Base-by-base conservation (phyloP, 2,888 invertebrate genomes). In the Phortica magna region DNA sequence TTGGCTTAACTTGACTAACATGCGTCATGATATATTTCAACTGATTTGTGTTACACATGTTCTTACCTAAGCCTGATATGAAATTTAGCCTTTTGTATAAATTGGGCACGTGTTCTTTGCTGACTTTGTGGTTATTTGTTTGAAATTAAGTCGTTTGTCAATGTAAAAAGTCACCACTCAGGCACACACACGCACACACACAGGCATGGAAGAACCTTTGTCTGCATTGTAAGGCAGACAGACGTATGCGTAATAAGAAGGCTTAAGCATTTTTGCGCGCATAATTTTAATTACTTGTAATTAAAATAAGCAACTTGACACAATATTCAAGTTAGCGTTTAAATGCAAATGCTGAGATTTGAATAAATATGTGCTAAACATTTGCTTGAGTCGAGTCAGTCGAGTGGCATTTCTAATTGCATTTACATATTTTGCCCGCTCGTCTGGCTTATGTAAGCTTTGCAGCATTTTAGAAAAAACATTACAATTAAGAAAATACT, bases 91-190 rank as follows among this genome's bases (percentile, higher is more conserved):
- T 31, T 31, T 31, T 31, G 31, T 31, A 31, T 31, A 31, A 31
- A 31, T 31, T 31, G 31, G n/a, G n/a, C 57, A 59, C 59, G 59
- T 59, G 59, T 59, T 14, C 22, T 19, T 0, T 59, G 7, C 22
- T 39, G 67, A 42, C 17, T 42, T 43, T 43, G 19, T 68, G 68
- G 68, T 14, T n/a, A 68, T 68, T 48, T 68, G 17, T 48, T 48
- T 43, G 1, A 43, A 68, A 68, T 68, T 19, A 48, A 68, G n/a
- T 68, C 68, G 43, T 68, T 68, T 68, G 68, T 68, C 68, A 68
- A 68, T 43, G 17, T 55, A 31, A 31, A 31, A 31, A 31, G 31
- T 31, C 5, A 31, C 3, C 2, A 31, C 31, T 31, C 31, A 31
- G 1, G 5, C 31, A 3, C 31, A 31, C 1, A 3, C 3, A 31